Conservation (phyloP, 2,797 vertebrate species). For the Philypnodon macrostomus region DNA sequence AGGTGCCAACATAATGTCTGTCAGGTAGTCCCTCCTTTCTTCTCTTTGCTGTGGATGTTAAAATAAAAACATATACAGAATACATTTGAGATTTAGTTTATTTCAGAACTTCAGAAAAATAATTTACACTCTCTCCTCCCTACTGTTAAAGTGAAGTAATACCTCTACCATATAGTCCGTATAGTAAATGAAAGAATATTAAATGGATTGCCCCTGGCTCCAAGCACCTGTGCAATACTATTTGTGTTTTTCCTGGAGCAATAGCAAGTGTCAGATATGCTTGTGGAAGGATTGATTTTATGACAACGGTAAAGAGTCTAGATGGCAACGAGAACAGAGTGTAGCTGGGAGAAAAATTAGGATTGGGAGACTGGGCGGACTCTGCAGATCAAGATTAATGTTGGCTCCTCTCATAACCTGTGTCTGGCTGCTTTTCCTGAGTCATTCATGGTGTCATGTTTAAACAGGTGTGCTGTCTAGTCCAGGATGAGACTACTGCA, state of each 20-base stretch:
- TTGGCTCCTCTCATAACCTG: constrained; percentile 32
- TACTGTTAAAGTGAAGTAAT: neutral
- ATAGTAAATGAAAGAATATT: constrained; percentile 1
- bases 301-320: constrained; percentile 35
- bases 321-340: constrained; percentile 27
- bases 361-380: constrained; percentile 20
- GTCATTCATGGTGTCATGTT: constrained; percentile 45
- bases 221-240: constrained; percentile 16
- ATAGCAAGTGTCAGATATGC: constrained; percentile 41
- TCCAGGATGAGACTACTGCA: constrained; percentile 9
- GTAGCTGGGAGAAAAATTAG: constrained; percentile 30
- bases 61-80: no score
- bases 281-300: constrained; percentile 61
- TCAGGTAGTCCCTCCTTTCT: no score
- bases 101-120: no score
- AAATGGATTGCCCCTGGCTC: constrained; percentile 4
- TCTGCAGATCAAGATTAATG: constrained; percentile 63
- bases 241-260: constrained; percentile 38
- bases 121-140: no score
- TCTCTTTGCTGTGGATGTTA: no score
- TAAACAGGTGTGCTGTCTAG: constrained; percentile 15
- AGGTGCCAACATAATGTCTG: no score
- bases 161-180: no score
- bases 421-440: constrained; percentile 40
- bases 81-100: no score